phyloP scores from a whole-genome alignment of 2,888 invertebrate genomes.

The Ochropacha duplaris region DNA sequence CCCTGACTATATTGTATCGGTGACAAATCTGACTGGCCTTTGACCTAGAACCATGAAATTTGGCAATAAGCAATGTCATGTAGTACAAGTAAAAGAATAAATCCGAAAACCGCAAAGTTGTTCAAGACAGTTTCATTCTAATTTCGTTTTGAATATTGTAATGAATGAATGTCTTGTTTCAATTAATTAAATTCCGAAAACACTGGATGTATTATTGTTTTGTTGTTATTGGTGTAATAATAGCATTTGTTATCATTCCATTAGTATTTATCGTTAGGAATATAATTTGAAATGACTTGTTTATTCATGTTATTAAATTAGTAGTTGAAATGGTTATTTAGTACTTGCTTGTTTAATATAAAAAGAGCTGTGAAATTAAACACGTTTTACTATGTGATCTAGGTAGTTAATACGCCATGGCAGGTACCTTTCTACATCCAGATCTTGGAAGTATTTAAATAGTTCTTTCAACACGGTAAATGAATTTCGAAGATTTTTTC shows the following conservation, averaged over 20 bases:
- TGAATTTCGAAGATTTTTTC: too few relatives aligned
- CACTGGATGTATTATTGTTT: conserved; percentile 5
- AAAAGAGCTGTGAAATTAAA: too few relatives aligned
- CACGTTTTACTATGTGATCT: too few relatives aligned
- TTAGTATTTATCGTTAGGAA: too few relatives aligned
- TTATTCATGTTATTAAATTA: neutral
- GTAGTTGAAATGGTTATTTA: neutral
- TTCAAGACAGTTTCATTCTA: neutral
- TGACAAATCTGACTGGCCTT: neutral
- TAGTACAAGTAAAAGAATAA: too few relatives aligned
- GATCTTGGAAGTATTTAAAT: too few relatives aligned
- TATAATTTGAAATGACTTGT: neutral
- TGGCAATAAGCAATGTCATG: too few relatives aligned
- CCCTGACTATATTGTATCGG: neutral
- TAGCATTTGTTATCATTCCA: conserved; percentile 2
- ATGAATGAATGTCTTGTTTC: conserved; percentile 10
- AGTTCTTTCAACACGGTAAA: too few relatives aligned
- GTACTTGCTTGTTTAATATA: neutral
- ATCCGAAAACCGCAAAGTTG: too few relatives aligned
- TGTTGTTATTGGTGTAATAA: conserved; percentile 7
- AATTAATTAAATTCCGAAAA: conserved; percentile 16
- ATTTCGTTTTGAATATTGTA: conserved; percentile 6
- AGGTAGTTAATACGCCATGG: too few relatives aligned
- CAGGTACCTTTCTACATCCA: too few relatives aligned
- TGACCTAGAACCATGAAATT: too few relatives aligned